Conservation (phyloP, 2,797 vertebrate species). For the Pempheris klunzingeri region DNA sequence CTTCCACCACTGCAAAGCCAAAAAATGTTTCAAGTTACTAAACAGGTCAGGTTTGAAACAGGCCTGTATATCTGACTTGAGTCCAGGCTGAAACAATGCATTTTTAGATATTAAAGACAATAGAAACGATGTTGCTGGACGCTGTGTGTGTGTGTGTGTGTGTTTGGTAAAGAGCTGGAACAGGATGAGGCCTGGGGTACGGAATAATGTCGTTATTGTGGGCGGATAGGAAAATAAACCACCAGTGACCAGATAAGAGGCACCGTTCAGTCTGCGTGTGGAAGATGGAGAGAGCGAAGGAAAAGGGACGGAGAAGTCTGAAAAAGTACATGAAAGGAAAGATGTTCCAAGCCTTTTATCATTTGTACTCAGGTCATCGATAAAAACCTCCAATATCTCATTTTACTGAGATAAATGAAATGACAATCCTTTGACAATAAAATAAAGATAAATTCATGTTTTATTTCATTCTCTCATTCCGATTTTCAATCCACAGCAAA, state of each 20-base stretch:
- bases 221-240: constrained; percentile 64
- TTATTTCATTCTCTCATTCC: constrained; percentile 76
- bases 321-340: constrained; percentile 23
- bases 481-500: constrained; percentile 59
- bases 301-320: constrained; percentile 27
- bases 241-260: constrained; percentile 63
- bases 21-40: not conserved
- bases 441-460: constrained; percentile 69
- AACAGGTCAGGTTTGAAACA: not conserved
- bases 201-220: constrained; percentile 60
- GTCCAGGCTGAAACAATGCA: not conserved
- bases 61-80: not conserved
- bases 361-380: not conserved
- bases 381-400: not conserved
- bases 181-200: constrained; percentile 43
- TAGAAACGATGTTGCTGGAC: not conserved
- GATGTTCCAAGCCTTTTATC: not conserved
- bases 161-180: constrained; percentile 19
- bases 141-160: constrained; percentile 16
- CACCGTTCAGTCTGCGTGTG: constrained; percentile 35
- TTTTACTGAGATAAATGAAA: not conserved
- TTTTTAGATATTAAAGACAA: constrained; percentile 11
- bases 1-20: not conserved
- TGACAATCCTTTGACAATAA: constrained; percentile 16
- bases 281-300: constrained; percentile 24